These are phyloP conservation scores for Monochamus saltuarius DNA, from an alignment of 1,140 invertebrate species.

Conservation along the genomic window DNA sequence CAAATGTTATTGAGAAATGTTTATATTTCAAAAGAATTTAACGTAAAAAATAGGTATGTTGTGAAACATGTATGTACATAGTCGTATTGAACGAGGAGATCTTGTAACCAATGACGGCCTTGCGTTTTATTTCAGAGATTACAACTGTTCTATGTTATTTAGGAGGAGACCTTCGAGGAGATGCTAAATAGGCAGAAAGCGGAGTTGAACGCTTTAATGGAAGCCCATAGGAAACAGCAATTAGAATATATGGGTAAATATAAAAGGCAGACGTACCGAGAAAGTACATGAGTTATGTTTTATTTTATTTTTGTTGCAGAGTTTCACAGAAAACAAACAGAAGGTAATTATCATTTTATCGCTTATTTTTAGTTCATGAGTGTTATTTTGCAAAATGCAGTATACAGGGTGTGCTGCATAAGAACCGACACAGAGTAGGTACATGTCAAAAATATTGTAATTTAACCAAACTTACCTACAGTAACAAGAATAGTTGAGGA, in stretches of 20 bases:
- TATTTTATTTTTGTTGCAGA: constrained; percentile 30
- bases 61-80: too few relatives aligned
- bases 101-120: too few relatives aligned
- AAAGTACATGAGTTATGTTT: constrained; percentile 28
- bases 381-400: background rate
- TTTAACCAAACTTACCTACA: too few relatives aligned
- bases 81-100: too few relatives aligned
- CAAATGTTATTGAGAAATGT: too few relatives aligned
- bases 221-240: constrained; percentile 51
- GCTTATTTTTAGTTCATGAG: background rate
- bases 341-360: constrained; percentile 29
- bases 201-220: constrained; percentile 50
- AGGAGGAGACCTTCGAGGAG: constrained; percentile 52
- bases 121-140: background rate
- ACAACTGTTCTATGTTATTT: constrained; percentile 16
- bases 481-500: too few relatives aligned
- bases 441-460: too few relatives aligned
- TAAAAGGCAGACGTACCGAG: constrained; percentile 31
- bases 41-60: too few relatives aligned
- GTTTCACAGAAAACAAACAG: constrained; percentile 37
- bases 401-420: too few relatives aligned
- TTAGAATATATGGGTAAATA: constrained; percentile 50
- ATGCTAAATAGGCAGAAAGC: constrained; percentile 52
- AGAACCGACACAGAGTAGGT: too few relatives aligned
- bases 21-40: too few relatives aligned